Evolutionary conservation across 2,113 vertebrate genomes (phyloP), one percentile per base, ranked within the genome.

Genomic region (Pseudorhombus dupliciocellatus): DNA sequence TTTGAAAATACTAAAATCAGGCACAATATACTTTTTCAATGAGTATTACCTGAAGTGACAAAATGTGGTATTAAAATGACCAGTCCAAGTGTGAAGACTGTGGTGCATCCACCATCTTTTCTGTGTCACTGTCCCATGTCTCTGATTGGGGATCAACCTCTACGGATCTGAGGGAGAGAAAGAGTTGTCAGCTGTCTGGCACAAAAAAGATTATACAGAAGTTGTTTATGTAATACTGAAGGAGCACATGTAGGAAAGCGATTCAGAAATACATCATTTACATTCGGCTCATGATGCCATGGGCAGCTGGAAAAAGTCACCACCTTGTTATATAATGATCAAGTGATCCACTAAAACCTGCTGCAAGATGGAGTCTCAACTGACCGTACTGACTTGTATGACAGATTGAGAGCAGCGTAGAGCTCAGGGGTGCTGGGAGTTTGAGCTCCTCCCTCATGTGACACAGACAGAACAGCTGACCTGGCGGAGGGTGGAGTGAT

Each of bases 361-460:
- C 44, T n/a, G 2, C 11, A 6, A 50, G 26, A 50, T 14, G 14
- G 18, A 3, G 37, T 59, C 42, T 70, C 14, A 7, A 73, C 80
- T 58, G 50, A 93, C 91, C 89, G 83, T n/a, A 84, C 26, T n/a
- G 40, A 46, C 59, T 7, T 53, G 63, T 86, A 82, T 3, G 89
- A 74, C 8, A 93, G 84, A 18, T 73, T 87, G 50, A 93, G 88
- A 6, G 80, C 78, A 25, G 87, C 85, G 79, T 91, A 92, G 58
- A 93, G 88, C 63, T 93, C 93, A 28, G 92, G 90, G 16, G 90
- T 93, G 68, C 74, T 84, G 11, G 92, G 88, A 3, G 88, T 92
- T 26, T 62, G 75, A 85, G 87, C 83, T 59, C 16, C 61, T 75
- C 58, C 70, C 52, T 52, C 22, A 30, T 53, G 25, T 50, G 34